Conservation (phyloP, 2,113 vertebrate species). For the Charadrius vociferus region DNA sequence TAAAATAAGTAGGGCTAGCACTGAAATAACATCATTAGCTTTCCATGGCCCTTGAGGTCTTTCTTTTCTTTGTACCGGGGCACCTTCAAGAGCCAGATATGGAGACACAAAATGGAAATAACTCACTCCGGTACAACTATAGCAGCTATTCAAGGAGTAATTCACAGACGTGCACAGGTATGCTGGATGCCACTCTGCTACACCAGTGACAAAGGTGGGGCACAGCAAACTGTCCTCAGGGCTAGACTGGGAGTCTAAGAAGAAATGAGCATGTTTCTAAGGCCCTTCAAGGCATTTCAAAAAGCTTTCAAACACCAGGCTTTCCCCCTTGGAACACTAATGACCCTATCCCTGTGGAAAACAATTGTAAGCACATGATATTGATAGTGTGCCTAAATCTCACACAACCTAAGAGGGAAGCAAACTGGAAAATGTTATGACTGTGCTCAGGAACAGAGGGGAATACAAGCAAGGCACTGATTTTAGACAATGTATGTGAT, state of each 20-base stretch:
- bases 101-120: background rate
- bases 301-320: background rate
- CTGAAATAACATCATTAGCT: background rate
- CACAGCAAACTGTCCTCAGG: background rate
- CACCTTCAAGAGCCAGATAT: background rate
- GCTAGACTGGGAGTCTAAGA: background rate
- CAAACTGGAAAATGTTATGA: background rate
- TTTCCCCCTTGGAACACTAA: conserved; percentile 20
- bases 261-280: background rate
- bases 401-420: background rate
- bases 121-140: background rate
- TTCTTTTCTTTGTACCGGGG: background rate
- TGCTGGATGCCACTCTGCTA: background rate
- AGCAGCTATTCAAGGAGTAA: background rate
- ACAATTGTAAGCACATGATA: background rate
- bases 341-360: background rate
- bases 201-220: background rate
- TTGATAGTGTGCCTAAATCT: background rate
- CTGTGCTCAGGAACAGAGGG: background rate
- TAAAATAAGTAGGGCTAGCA: background rate
- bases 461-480: background rate
- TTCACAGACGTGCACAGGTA: fast-evolving
- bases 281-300: conserved; percentile 11
- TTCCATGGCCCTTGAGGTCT: background rate
- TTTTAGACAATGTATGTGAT: background rate